Percentiles rank a stretch among this genome's conserved stretches.
phyloP scores from a whole-genome alignment of 2,888 invertebrate genomes.

The Orchesellides sinensis region DNA sequence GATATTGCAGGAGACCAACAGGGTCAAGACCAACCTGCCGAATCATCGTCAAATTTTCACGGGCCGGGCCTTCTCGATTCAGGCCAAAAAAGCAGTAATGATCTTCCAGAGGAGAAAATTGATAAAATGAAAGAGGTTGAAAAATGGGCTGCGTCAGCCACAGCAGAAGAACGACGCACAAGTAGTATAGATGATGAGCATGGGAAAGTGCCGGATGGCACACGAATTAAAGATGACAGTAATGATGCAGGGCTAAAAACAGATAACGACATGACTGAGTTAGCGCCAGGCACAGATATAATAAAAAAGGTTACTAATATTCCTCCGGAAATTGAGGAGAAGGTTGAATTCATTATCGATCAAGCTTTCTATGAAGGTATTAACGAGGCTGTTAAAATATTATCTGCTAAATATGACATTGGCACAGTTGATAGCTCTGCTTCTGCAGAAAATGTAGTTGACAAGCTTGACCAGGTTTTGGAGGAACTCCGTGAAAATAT shows the following conservation, averaged over 20 bases:
- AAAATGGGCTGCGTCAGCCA: constrained; percentile 41
- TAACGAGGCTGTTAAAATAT: constrained; percentile 17
- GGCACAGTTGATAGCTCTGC: neutral
- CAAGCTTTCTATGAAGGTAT: constrained; percentile 46
- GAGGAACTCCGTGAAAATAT: constrained; percentile 13
- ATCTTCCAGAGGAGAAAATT: constrained; percentile 10
- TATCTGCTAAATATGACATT: neutral
- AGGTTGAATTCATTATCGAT: constrained; percentile 32
- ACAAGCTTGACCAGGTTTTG: constrained; percentile 18
- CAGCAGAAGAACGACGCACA: neutral
- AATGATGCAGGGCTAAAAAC: neutral
- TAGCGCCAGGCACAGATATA: constrained; percentile 17
- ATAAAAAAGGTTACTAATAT: neutral
- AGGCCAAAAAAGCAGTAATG: constrained; percentile 21
- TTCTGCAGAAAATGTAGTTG: neutral
- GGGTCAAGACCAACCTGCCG: neutral
- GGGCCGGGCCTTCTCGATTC: constrained; percentile 64
- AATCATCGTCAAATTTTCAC: constrained; percentile 63
- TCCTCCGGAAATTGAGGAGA: constrained; percentile 8
- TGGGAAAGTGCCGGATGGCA: constrained; percentile 1
- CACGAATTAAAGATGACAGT: neutral
- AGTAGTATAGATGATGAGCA: neutral
- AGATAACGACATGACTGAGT: neutral
- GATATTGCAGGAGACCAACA: constrained; percentile 15
- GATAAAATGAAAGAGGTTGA: constrained; percentile 66